phyloP scores from a whole-genome alignment of 2,113 vertebrate genomes.

The Peromyscus leucopus region DNA sequence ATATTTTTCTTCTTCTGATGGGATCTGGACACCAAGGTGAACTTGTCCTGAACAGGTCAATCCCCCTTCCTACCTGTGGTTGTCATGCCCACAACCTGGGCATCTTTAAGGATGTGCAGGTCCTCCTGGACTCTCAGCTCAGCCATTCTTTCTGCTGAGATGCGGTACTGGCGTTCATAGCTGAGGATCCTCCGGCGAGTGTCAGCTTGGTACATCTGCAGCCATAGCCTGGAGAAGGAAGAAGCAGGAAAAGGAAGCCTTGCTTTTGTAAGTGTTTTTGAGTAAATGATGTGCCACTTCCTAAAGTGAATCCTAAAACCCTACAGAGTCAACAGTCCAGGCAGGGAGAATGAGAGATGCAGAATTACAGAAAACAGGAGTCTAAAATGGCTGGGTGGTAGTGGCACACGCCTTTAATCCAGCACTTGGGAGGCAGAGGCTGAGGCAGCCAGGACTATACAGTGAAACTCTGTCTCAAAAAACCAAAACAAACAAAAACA shows the following conservation, averaged over 20 bases:
- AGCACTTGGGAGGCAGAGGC: neutral
- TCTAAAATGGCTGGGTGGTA: neutral
- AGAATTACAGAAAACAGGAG: neutral
- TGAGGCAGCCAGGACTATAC: neutral
- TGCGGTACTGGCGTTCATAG: constrained; percentile 89
- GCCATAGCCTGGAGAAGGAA: constrained; percentile 89
- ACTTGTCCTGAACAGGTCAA: neutral
- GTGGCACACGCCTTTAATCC: neutral
- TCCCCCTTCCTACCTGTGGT: constrained; percentile 89
- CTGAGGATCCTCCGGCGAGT: constrained; percentile 85
- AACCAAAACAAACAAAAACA: neutral
- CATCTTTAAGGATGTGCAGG: constrained; percentile 88
- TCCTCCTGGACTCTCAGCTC: constrained; percentile 91
- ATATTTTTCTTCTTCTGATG: neutral
- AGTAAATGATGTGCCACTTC: neutral
- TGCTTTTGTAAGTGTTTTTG: neutral
- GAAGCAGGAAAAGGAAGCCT: constrained; percentile 1
- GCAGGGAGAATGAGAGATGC: neutral
- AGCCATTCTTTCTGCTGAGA: constrained; percentile 89
- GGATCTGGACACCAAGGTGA: neutral
- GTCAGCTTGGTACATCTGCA: constrained; percentile 88
- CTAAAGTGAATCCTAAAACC: neutral
- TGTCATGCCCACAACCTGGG: constrained; percentile 96
- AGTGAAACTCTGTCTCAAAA: neutral
- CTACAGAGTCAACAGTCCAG: neutral